Conservation (phyloP, 2,797 vertebrate genomes). For the Siniperca obscura region DNA sequence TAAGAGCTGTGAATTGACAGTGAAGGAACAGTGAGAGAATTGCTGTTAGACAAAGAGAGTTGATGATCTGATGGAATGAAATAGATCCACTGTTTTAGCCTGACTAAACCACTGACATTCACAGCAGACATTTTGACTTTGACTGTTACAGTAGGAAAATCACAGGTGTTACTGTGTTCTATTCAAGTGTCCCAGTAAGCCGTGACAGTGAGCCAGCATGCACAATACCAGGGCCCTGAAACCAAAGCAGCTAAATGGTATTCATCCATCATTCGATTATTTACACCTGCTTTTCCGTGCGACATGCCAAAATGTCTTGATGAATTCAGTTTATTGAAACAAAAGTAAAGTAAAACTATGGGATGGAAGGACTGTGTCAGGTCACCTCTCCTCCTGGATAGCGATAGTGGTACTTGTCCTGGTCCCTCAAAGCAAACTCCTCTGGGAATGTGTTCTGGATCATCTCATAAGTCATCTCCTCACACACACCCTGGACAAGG, state of each 20-base stretch:
- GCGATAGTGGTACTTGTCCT: slow-evolving; percentile 97
- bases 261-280: background rate
- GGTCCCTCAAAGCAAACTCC: slow-evolving; percentile 95
- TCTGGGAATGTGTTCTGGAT: slow-evolving; percentile 93
- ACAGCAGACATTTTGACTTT: background rate
- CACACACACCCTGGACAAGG: slow-evolving; percentile 92
- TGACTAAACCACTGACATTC: background rate
- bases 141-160: background rate
- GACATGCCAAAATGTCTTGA: background rate
- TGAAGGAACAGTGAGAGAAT: too few species aligned
- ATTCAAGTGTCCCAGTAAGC: background rate
- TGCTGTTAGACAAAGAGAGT: background rate
- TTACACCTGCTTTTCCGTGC: background rate
- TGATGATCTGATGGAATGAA: background rate
- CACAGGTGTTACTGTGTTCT: background rate
- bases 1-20: background rate
- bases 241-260: background rate
- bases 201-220: background rate
- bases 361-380: background rate
- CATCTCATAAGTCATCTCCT: slow-evolving; percentile 97
- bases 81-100: background rate
- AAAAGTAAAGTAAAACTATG: background rate
- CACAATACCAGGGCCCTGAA: background rate
- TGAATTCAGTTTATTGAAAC: background rate
- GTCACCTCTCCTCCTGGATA: slow-evolving; percentile 98